phyloP scores from a whole-genome alignment of 2,113 vertebrate genomes.

The Anoplopoma fimbria region DNA sequence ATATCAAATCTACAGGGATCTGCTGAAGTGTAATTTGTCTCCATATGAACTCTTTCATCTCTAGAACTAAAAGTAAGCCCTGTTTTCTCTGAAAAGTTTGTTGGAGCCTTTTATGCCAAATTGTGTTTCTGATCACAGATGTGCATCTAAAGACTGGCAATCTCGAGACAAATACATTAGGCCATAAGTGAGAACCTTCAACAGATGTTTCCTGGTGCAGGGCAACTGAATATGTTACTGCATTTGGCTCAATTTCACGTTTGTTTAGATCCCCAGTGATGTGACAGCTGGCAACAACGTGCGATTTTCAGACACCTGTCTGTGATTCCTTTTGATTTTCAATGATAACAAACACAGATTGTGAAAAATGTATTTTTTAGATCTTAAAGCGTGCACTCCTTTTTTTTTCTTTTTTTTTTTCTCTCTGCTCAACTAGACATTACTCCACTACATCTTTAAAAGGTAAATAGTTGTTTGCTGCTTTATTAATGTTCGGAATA shows the following conservation, averaged over 20 bases:
- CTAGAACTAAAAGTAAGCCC: not conserved
- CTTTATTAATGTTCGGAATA: too few species aligned
- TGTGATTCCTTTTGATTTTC: not conserved
- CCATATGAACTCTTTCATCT: not conserved
- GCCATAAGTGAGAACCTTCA: not conserved
- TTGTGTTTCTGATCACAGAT: not conserved
- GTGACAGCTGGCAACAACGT: too few species aligned
- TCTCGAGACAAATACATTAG: not conserved
- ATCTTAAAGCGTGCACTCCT: not conserved
- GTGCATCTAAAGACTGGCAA: not conserved
- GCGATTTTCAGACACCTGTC: not conserved
- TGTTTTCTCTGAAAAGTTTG: not conserved
- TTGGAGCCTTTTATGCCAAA: too few species aligned
- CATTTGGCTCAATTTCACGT: not conserved
- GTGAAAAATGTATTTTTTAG: too few species aligned
- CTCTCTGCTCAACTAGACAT: too few species aligned
- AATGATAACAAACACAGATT: not conserved
- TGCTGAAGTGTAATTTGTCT: not conserved
- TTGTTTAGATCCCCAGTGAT: too few species aligned
- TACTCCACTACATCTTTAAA: too few species aligned
- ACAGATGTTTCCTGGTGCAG: not conserved
- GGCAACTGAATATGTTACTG: too few species aligned
- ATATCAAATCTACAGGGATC: not conserved
- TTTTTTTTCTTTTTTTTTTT: too few species aligned
- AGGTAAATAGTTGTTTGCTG: too few species aligned